These are phyloP conservation scores for Eriosoma lanigerum DNA, from an alignment of 1,140 invertebrate genomes.

Conservation along the genomic window DNA sequence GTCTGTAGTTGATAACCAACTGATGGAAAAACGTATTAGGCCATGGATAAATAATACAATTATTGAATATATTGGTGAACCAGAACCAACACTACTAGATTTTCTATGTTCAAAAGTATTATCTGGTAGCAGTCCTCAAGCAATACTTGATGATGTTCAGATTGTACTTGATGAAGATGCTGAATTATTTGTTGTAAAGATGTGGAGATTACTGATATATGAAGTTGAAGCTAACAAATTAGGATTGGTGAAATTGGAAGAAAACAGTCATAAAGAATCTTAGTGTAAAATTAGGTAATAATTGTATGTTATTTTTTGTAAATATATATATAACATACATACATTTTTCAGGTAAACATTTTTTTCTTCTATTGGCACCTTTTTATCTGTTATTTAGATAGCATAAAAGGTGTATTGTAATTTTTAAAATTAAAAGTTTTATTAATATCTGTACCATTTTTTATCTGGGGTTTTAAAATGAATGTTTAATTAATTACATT, in stretches of 20 bases:
- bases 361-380: too few relatives aligned
- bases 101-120: slow-evolving; percentile 99
- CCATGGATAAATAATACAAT: slow-evolving; percentile 99
- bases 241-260: slow-evolving; percentile 70
- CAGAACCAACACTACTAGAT: slow-evolving; percentile 96
- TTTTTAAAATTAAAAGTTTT: not conserved
- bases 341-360: not conserved
- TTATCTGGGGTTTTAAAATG: not conserved
- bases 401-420: not conserved
- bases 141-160: slow-evolving; percentile 95
- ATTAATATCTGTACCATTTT: not conserved
- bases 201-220: slow-evolving; percentile 98
- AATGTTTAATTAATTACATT: not conserved
- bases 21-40: slow-evolving; percentile 96
- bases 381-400: not conserved
- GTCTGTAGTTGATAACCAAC: slow-evolving; percentile 78
- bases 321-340: not conserved
- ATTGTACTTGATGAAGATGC: slow-evolving; percentile 99
- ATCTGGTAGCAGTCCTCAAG: slow-evolving; percentile 86
- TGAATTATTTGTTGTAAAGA: slow-evolving; percentile 99
- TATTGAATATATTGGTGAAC: slow-evolving; percentile 98
- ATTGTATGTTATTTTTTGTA: not conserved
- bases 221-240: slow-evolving; percentile 98
- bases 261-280: slow-evolving; percentile 47
- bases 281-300: not conserved